These are phyloP conservation scores for Ispidina picta DNA, from an alignment of 2,797 vertebrate species.

Conservation along the genomic window DNA sequence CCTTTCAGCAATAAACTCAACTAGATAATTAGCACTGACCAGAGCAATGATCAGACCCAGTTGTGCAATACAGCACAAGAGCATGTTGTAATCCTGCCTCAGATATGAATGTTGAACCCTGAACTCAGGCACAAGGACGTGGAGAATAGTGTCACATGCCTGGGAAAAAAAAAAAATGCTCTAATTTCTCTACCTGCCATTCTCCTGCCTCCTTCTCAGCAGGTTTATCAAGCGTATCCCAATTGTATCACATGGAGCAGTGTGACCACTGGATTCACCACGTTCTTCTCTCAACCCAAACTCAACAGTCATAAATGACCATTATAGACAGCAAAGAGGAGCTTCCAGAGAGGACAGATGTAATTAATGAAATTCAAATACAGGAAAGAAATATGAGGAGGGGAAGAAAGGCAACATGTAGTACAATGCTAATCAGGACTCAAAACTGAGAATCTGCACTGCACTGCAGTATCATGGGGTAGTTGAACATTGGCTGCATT, in stretches of 20 bases:
- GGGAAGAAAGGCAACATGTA: not conserved
- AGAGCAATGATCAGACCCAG: conserved; percentile 18
- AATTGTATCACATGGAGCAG: not conserved
- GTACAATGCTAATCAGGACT: not conserved
- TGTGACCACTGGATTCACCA: not conserved
- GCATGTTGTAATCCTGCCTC: conserved; percentile 6
- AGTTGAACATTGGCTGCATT: not conserved
- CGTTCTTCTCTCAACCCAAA: not conserved
- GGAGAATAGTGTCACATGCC: not conserved
- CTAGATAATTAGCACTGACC: conserved; percentile 1
- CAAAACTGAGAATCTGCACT: not conserved
- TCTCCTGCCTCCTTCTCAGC: not conserved
- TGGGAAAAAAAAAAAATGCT: not conserved
- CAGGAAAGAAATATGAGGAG: not conserved
- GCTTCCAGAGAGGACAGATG: not conserved
- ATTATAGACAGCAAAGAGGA: not conserved
- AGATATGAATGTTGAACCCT: not conserved
- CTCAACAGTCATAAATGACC: not conserved
- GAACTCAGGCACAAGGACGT: not conserved
- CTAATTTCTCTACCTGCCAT: not conserved
- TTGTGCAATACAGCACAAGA: not conserved
- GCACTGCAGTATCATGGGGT: not conserved
- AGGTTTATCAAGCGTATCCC: not conserved
- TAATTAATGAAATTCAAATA: not conserved
- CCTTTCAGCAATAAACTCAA: conserved; percentile 44